These are phyloP conservation scores for Esox niger DNA, from an alignment of 2,113 vertebrate genomes.

Conservation along the genomic window DNA sequence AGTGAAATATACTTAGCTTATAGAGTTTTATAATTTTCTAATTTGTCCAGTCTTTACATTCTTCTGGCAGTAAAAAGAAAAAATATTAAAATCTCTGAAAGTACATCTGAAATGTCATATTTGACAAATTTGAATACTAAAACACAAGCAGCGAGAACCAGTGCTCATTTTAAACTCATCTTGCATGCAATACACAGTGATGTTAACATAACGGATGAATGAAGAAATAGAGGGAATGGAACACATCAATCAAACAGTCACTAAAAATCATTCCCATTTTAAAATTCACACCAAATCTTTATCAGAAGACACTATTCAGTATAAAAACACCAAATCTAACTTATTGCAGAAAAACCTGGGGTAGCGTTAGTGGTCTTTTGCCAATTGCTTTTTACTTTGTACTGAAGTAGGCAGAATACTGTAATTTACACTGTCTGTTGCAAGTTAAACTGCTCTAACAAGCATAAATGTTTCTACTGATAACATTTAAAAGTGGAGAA, in stretches of 20 bases:
- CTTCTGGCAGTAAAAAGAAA: conserved; percentile 42
- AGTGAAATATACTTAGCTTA: conserved; percentile 29
- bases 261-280: not conserved
- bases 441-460: conserved; percentile 1
- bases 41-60: conserved; percentile 64
- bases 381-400: not conserved
- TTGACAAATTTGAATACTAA: conserved; percentile 41
- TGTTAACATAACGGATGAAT: not conserved
- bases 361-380: not conserved
- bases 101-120: conserved; percentile 37
- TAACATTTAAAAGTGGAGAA: not conserved
- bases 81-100: conserved; percentile 50
- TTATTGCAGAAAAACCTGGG: not conserved
- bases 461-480: not conserved
- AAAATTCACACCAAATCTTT: not conserved
- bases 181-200: not conserved
- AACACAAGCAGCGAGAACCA: not conserved
- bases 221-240: not conserved
- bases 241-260: not conserved
- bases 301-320: not conserved
- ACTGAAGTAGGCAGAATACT: not conserved
- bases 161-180: not conserved
- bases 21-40: conserved; percentile 33
- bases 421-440: not conserved
- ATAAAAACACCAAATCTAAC: not conserved